Base-by-base conservation (phyloP, 30 jellyfish, hydroid and myxozoan species). In the Phacellophora camtschatica region DNA sequence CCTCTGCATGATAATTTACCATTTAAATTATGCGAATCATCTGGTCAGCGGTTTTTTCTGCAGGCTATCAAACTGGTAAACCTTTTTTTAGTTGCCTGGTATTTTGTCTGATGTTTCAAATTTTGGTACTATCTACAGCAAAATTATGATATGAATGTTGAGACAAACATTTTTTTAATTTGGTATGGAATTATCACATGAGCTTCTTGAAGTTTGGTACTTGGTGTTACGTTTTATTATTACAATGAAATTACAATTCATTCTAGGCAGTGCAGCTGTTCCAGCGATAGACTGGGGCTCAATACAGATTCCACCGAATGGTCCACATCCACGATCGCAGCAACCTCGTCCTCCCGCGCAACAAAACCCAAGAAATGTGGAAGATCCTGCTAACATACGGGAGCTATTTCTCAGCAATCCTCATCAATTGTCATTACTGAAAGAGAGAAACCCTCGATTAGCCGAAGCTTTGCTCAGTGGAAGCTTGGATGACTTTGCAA, bases 381-480 rank as follows among this genome's bases (percentile, higher is more conserved):
- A 94, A 2, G 94, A 88, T 63, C 97, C 99, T 5, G 97, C 95
- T 23, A 64, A 41, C 36, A 86, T 94, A n/a, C 83, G 99, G 43
- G 81, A 75, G 37, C 76, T 94, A 35, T 86, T 94, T 29, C 84
- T 94, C 20, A 58, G 85, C 45, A 87, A 88, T 66, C 96, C 99
- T 1, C 97, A 94, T 71, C 97, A 94, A 56, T 19, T 94, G 67
- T 70, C 99, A 2, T 55, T 94, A 30, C 67, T 94, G 18, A 94
- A 94, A 49, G 99, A 94, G 33, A 45, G 99, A 56, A 94, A 94
- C 66, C 99, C 99, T 1, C 97, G 95, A 9, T 86, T 94, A 15
- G 99, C 99, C 12, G 95, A 94, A 24, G 99, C 95, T 2, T 64
- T 94, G 25, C 70, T 77, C 16, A 87, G 92, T 77, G 89, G 92